phyloP scores from a whole-genome alignment of 2,113 vertebrate genomes.

The Polypterus senegalus region DNA sequence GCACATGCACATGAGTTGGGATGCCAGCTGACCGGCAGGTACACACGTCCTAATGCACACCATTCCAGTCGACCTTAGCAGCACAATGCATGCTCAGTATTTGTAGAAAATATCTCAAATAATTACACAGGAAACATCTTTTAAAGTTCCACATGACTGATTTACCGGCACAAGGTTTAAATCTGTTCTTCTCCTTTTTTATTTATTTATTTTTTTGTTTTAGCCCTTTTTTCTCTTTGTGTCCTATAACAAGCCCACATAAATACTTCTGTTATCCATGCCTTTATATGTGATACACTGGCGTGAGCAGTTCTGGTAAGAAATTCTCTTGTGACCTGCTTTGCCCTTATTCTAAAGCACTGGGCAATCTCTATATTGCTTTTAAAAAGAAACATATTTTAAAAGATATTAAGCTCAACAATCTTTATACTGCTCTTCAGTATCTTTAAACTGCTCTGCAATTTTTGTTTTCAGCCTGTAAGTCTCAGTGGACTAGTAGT shows the following conservation, averaged over 20 bases:
- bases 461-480: conserved; percentile 60
- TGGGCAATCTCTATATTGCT: conserved; percentile 28
- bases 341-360: conserved; percentile 33
- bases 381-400: conserved; percentile 51
- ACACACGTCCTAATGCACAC: no score
- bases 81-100: no score
- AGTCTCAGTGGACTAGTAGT: conserved; percentile 53
- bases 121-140: no score
- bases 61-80: no score
- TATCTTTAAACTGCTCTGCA: conserved; percentile 34
- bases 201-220: no score
- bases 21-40: no score
- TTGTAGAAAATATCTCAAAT: no score
- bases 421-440: conserved; percentile 45
- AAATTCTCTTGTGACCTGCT: conserved; percentile 23
- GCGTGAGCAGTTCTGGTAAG: conserved; percentile 15
- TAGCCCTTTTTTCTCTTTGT: no score
- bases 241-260: background rate
- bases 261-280: conserved; percentile 21
- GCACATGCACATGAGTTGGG: no score
- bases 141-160: no score
- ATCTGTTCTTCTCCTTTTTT: no score
- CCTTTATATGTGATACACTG: conserved; percentile 31
- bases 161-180: no score
- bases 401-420: conserved; percentile 63